Percentiles rank a stretch among this genome's conserved stretches.
phyloP scores from a whole-genome alignment of 1,140 invertebrate genomes.

The Drosophila melanica region DNA sequence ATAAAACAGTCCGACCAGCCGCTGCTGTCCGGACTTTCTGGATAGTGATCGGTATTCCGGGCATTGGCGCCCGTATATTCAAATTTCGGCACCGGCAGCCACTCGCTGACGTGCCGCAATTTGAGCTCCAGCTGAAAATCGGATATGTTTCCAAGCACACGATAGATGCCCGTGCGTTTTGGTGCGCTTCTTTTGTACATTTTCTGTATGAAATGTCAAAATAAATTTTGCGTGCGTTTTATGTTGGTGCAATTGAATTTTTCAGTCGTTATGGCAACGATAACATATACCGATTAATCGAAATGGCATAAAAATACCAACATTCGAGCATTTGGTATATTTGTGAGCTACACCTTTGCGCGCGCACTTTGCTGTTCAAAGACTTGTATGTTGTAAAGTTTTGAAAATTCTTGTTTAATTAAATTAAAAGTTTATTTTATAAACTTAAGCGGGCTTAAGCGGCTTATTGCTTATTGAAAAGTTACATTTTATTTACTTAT shows the following conservation, averaged over 20 bases:
- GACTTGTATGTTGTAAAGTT: not conserved
- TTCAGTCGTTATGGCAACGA: conserved; percentile 57
- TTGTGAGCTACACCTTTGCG: not conserved
- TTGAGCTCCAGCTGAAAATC: conserved; percentile 84
- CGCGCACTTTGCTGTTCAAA: conserved; percentile 10
- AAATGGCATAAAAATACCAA: conserved; percentile 1
- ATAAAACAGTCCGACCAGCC: conserved; percentile 54
- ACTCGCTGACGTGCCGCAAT: conserved; percentile 66
- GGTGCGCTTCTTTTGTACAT: conserved; percentile 74
- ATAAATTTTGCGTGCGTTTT: conserved; percentile 1
- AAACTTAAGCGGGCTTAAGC: too few species aligned
- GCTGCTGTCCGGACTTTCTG: conserved; percentile 17
- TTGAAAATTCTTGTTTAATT: too few species aligned
- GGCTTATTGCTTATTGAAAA: too few species aligned
- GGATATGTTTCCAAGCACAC: conserved; percentile 84
- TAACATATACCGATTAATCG: conserved; percentile 7
- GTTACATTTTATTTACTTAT: too few species aligned
- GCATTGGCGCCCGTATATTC: conserved; percentile 52
- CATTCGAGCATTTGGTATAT: conserved; percentile 20
- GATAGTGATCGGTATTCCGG: conserved; percentile 20
- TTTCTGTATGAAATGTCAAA: conserved; percentile 1
- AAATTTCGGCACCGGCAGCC: conserved; percentile 75
- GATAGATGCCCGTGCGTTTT: conserved; percentile 84
- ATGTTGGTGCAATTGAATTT: conserved; percentile 14
- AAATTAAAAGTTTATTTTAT: too few species aligned